Percentiles rank a stretch among this genome's conserved stretches.
Evolutionary conservation across 2,113 vertebrate genomes (phyloP).

Genomic region (Notarius lentiginosus): DNA sequence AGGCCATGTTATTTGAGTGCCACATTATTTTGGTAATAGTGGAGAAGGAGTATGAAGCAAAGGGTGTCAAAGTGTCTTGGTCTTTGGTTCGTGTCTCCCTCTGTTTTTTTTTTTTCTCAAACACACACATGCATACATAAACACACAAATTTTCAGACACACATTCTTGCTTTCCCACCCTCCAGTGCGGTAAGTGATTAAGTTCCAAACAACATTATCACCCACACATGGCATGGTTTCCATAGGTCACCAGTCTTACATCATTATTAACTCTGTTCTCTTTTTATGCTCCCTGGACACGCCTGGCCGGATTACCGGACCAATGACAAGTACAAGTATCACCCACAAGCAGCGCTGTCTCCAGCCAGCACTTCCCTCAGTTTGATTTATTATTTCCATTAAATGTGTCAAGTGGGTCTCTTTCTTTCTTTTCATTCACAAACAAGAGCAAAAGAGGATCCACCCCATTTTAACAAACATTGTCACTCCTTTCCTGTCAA

Average conservation of each 20-base stretch:
- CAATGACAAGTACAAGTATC: slow-evolving; percentile 36
- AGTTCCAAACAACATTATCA: slow-evolving; percentile 32
- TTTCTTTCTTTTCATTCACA: slow-evolving; percentile 37
- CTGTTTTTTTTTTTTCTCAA: neutral
- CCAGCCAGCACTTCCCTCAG: slow-evolving; percentile 11
- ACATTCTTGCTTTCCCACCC: slow-evolving; percentile 10
- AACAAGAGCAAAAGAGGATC: neutral
- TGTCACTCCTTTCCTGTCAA: slow-evolving; percentile 37
- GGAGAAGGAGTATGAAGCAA: slow-evolving; percentile 16
- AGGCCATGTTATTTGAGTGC: slow-evolving; percentile 17
- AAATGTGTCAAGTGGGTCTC: slow-evolving; percentile 18
- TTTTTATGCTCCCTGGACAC: slow-evolving; percentile 34
- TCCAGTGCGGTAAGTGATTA: slow-evolving; percentile 22
- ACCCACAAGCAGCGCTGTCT: slow-evolving; percentile 35
- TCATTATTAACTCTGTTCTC: slow-evolving; percentile 26
- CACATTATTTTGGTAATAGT: slow-evolving; percentile 33
- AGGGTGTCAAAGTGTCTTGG: slow-evolving; percentile 10
- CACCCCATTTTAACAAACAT: slow-evolving; percentile 21
- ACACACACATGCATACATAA: neutral
- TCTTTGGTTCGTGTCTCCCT: neutral
- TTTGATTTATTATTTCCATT: slow-evolving; percentile 53
- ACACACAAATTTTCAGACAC: neutral
- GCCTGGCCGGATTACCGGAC: slow-evolving; percentile 29
- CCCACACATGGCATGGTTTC: slow-evolving; percentile 19
- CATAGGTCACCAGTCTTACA: slow-evolving; percentile 18